Base-by-base conservation (phyloP, 92 coral and sea anemone species). In the Epizoanthus scotinus region DNA sequence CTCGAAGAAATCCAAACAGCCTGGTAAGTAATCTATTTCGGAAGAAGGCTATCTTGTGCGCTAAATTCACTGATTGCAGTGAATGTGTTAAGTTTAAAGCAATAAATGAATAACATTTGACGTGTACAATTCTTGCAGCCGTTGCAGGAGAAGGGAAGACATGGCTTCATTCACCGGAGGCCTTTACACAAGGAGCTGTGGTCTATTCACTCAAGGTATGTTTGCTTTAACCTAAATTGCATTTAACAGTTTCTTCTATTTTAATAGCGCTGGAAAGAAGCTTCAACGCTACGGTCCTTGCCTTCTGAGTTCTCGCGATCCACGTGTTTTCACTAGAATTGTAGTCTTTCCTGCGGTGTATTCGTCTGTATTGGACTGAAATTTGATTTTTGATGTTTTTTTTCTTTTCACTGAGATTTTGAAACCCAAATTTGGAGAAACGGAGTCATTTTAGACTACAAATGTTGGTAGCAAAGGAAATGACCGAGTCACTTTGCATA, bases 91-190 rank as follows among this genome's bases (percentile, higher is more conserved):
- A 12, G 56, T 4, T n/a, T 18, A 57, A 49, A 5, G 26, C 4
- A 4, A 13, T 18, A 57, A 49, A 5, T 15, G 3, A 4, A 13
- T 61, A 54, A 54, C 15, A 42, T 29, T 9, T 17, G 13, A 25
- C 78, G 29, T 1, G 15, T 54, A 28, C 13, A 75, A 12, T 38
- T 60, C n/a, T 2, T n/a, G n/a, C n/a, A n/a, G n/a, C n/a, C n/a
- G n/a, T 62, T 38, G 70, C 59, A 53, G 29, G 84, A 82, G 92
- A 86, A 17, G 91, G 89, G 21, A 92, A 87, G 56, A 89, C 87
- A 72, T 95, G 98, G 98, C 89, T 91, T 22, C 98, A 95, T 82
- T 75, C 95, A 26, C 75, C 95, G 8, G 98, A 95, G 67, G 81
- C 97, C 19, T 77, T 95, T 19, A 89, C 84, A 42, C 86, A 88